These are phyloP conservation scores for Maconellicoccus hirsutus DNA, from an alignment of 1,140 invertebrate genomes.

Conservation along the genomic window DNA sequence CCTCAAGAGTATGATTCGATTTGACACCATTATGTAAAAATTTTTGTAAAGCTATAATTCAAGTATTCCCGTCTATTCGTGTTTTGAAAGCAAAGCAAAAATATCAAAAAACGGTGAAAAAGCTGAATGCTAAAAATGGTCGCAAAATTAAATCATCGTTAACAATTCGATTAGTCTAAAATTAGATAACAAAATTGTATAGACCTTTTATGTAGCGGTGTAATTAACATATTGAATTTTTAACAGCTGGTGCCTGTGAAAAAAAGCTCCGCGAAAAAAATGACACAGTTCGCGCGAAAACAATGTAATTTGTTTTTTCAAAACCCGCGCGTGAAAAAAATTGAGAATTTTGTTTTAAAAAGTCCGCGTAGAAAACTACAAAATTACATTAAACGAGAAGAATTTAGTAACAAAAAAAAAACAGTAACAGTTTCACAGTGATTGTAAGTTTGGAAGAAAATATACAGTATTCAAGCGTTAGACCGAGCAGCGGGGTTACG, in stretches of 20 bases:
- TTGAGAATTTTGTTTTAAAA: neutral
- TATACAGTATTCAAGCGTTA: slow-evolving; percentile 1
- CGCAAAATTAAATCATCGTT: neutral
- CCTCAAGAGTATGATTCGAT: too few species aligned
- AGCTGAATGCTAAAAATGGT: neutral
- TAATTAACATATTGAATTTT: neutral
- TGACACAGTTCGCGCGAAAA: neutral
- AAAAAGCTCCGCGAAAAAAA: neutral
- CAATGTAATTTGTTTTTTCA: neutral
- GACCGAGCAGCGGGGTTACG: neutral
- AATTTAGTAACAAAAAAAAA: neutral
- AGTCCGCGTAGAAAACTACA: neutral
- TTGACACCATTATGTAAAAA: too few species aligned
- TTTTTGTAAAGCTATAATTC: too few species aligned
- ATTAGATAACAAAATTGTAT: neutral
- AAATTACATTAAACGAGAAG: neutral
- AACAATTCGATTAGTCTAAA: neutral
- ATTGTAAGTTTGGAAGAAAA: neutral
- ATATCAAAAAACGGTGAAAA: too few species aligned
- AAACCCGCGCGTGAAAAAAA: neutral
- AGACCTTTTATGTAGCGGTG: neutral
- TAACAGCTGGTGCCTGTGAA: neutral
- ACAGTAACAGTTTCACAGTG: neutral
- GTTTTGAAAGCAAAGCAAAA: too few species aligned
- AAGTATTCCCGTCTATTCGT: too few species aligned